Base-by-base conservation (phyloP, 2,888 invertebrate genomes). In the Eilema depressum region DNA sequence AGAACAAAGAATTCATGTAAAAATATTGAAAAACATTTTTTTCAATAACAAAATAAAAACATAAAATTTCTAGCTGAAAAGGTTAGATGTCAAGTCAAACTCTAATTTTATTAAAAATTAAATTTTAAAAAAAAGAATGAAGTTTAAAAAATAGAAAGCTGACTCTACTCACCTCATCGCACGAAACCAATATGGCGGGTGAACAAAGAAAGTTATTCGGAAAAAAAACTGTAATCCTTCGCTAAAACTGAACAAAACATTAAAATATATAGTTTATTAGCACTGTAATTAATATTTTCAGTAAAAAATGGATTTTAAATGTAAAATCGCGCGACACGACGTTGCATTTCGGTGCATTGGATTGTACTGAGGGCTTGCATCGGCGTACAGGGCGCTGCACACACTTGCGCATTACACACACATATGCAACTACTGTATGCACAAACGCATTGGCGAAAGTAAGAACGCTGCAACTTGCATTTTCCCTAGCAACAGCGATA, bases 181-280 rank as follows among this genome's bases (percentile, higher is more conserved):
- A 66, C 80, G 79, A 73, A 85, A 83, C 85, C 88, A 90, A 91
- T 66, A 91, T 91, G 91, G 91, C 91, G 81, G 79, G 78, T 78
- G 77, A 73, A 88, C 86, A 90, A 90, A 90, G 89, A 81, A 82
- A 77, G 74, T 68, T 61, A 67, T 68, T 61, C 72, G 57, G 61
- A 73, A 73, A 73, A 78, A 71, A 71, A 80, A 82, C 81, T 82
- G 83, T 69, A 73, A 85, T 78, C 79, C 82, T 81, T 78, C 41
- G 69, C 69, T 78, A 69, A 75, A 78, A 78, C 79, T 73, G n/a
- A 74, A 77, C 68, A 20, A 8, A 61, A 47, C 37, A 23, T 56
- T 26, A 33, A 60, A 73, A 60, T 63, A 66, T 53, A 33, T 53
- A 25, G 47, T 33, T 30, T 20, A 41, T 23, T 23, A 10, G 12